phyloP scores from a whole-genome alignment of 2,888 invertebrate species.

The Bellardia bayeri region DNA sequence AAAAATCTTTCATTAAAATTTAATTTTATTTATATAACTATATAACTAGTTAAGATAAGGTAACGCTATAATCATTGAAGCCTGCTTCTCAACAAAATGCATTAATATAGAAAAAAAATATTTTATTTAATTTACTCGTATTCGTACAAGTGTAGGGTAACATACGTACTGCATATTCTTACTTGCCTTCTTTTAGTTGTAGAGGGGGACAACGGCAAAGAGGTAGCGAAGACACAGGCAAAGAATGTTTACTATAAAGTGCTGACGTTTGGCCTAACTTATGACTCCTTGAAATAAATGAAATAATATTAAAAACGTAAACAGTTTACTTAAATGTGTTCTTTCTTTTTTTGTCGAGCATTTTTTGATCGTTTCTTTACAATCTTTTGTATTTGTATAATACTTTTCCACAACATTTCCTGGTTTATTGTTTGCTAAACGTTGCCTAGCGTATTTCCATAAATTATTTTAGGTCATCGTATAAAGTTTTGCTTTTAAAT shows the following conservation, averaged over 20 bases:
- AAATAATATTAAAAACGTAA: conserved; percentile 66
- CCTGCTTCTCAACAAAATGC: too few species aligned
- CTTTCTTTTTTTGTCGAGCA: conserved; percentile 1
- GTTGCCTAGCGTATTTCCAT: conserved; percentile 41
- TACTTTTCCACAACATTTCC: conserved; percentile 60
- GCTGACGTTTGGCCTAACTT: conserved; percentile 60
- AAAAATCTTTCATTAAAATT: too few species aligned
- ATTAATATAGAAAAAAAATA: too few species aligned
- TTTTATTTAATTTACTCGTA: too few species aligned
- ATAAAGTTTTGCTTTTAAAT: conserved; percentile 24
- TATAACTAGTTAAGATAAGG: too few species aligned
- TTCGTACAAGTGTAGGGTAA: too few species aligned
- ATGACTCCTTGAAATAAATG: conserved; percentile 54
- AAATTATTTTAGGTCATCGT: conserved; percentile 60
- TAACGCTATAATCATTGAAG: too few species aligned
- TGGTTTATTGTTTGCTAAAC: conserved; percentile 62
- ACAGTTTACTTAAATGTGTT: conserved; percentile 55
- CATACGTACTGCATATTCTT: too few species aligned
- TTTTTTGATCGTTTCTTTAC: conserved; percentile 21
- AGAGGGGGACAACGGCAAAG: not conserved
- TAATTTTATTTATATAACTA: too few species aligned
- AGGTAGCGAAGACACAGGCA: not conserved
- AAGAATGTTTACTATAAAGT: conserved; percentile 27
- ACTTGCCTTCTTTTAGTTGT: not conserved
- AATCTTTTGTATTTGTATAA: conserved; percentile 37